Conservation (phyloP, 2,113 vertebrate genomes). For the Zingel zingel region DNA sequence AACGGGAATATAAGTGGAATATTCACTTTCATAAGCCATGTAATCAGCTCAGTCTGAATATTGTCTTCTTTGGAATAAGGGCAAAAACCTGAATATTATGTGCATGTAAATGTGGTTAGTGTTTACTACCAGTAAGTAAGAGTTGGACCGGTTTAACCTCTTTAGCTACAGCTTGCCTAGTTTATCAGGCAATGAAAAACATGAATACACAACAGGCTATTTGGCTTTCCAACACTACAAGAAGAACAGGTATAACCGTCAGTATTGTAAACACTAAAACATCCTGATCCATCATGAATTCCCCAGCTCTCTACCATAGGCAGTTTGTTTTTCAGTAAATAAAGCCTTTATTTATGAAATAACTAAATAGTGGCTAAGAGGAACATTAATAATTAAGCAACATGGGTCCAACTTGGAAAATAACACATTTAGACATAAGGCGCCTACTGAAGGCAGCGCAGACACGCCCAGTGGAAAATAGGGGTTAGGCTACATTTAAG, state of each 20-base stretch:
- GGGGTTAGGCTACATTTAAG: too few species aligned
- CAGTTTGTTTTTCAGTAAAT: background rate
- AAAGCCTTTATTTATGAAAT: background rate
- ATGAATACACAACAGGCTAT: background rate
- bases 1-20: too few species aligned
- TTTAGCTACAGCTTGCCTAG: background rate
- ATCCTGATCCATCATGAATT: background rate
- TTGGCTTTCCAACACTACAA: background rate
- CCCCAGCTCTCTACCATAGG: background rate
- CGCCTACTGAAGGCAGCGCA: too few species aligned
- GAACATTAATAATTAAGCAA: background rate
- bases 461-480: too few species aligned
- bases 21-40: too few species aligned
- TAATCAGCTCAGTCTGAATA: too few species aligned
- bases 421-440: background rate
- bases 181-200: background rate
- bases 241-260: background rate
- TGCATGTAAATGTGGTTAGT: too few species aligned
- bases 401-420: background rate
- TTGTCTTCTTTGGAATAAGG: too few species aligned
- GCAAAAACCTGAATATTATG: too few species aligned
- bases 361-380: background rate
- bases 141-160: background rate
- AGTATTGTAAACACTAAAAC: background rate
- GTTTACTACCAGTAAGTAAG: background rate